Conservation (phyloP, 2,888 invertebrate species). For the Andrena hattorfiana region DNA sequence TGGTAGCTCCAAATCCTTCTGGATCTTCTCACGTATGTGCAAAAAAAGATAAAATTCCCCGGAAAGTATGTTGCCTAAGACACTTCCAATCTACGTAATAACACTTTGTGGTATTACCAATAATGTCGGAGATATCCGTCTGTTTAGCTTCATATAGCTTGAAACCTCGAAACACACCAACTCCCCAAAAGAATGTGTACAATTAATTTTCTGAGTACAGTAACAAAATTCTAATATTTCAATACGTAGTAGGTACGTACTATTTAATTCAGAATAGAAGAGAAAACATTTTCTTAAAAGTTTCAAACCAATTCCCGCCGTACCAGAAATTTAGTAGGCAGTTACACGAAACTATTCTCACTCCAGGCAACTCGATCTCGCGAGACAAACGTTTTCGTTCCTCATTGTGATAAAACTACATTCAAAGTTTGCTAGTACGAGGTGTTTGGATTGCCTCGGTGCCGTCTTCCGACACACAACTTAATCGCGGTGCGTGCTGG, state of each 20-base stretch:
- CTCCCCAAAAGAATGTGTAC: neutral
- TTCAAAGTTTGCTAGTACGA: neutral
- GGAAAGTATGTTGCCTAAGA: neutral
- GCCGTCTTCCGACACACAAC: constrained; percentile 25
- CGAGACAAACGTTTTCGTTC: neutral
- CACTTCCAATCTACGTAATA: neutral
- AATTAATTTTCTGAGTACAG: no score
- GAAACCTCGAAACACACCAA: no score
- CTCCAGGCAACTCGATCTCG: neutral
- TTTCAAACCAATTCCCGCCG: neutral
- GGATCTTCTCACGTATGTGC: no score
- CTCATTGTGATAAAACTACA: neutral
- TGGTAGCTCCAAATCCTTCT: neutral
- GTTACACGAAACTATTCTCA: neutral
- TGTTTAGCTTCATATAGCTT: no score
- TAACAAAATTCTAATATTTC: no score
- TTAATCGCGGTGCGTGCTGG: constrained; percentile 53
- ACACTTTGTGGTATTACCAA: neutral
- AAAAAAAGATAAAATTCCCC: neutral
- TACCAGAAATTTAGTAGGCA: neutral
- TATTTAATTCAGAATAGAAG: neutral
- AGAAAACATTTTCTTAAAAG: no score
- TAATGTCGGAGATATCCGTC: neutral
- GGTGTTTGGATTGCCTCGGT: constrained; percentile 22
- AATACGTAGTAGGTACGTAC: neutral